phyloP scores from a whole-genome alignment of 1,140 invertebrate genomes.

The Drosophila parabipectinata region DNA sequence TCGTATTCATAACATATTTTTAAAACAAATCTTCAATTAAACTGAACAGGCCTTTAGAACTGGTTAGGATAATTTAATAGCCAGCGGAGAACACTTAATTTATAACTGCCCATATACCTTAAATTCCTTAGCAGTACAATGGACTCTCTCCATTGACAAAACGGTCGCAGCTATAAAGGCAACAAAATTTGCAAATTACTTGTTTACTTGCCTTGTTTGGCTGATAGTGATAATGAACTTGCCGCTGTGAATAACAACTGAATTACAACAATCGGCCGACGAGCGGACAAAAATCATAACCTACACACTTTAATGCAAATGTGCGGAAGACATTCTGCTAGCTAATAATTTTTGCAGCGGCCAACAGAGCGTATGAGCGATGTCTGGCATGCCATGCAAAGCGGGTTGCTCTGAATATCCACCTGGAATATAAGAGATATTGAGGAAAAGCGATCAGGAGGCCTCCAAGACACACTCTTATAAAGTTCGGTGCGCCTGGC shows the following conservation, averaged over 20 bases:
- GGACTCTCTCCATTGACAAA: slow-evolving; percentile 45
- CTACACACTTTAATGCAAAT: slow-evolving; percentile 35
- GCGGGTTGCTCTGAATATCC: slow-evolving; percentile 1
- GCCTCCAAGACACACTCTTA: slow-evolving; percentile 54
- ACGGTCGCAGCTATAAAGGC: slow-evolving; percentile 4
- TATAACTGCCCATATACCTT: slow-evolving; percentile 33
- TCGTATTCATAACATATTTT: slow-evolving; percentile 20
- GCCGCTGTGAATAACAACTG: slow-evolving; percentile 30
- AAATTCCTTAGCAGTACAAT: slow-evolving; percentile 41
- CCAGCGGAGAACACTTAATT: slow-evolving; percentile 32
- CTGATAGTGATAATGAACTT: slow-evolving; percentile 66
- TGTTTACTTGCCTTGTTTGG: slow-evolving; percentile 10
- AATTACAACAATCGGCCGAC: slow-evolving; percentile 45
- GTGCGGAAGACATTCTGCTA: slow-evolving; percentile 55
- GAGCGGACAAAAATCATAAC: slow-evolving; percentile 19
- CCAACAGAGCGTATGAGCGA: slow-evolving; percentile 71
- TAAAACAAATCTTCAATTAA: slow-evolving; percentile 38
- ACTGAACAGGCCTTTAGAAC: slow-evolving; percentile 34
- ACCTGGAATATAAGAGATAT: slow-evolving; percentile 35
- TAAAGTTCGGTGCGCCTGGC: slow-evolving; percentile 70
- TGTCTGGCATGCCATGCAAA: slow-evolving; percentile 7
- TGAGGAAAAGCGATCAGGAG: slow-evolving; percentile 13
- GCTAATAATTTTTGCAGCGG: slow-evolving; percentile 35
- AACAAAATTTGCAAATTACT: slow-evolving; percentile 20
- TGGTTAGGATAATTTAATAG: slow-evolving; percentile 42